Base-by-base conservation (phyloP, 2,797 vertebrate species). In the Betta splendens region DNA sequence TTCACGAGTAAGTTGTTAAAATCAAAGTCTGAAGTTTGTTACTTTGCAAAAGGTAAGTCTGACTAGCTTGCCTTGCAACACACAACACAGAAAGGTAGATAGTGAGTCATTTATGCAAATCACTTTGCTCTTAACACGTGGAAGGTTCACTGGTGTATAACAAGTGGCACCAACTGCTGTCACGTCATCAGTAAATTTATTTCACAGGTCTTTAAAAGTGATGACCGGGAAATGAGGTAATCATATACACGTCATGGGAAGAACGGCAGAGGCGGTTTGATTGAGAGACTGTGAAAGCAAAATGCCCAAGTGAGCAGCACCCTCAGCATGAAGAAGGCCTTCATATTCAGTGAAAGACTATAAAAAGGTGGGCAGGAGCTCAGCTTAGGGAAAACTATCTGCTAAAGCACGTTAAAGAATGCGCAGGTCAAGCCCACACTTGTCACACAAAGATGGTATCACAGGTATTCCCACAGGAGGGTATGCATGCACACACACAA, bases 331-430 rank as follows among this genome's bases (percentile, higher is more conserved):
- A 26, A 69, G 21, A 58, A 53, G 33, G 52, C 50, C 63, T 54
- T 66, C 60, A 79, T 60, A 72, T 77, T 69, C 75, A 26, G 45
- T 39, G 42, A 60, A 43, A 52, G 60, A 58, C 43, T 57, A 65
- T 67, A n/a, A 57, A 80, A 83, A 49, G 40, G 44, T 77, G 59
- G 74, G 69, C 58, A 64, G 53, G 58, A 72, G 62, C 31, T 44
- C 39, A 25, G 59, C 58, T 68, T 63, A 18, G 23, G 51, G 76
- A 75, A 53, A 29, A 17, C 45, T 21, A 67, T 50, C 69, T 70
- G 84, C 71, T 62, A 8, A 44, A 72, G 76, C 84, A 70, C 57
- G 85, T 83, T 48, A 64, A 91, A 89, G 87, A 92, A 93, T 92
- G 88, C 79, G 70, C 60, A 63, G 72, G 69, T 91, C 90, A 89